Base-by-base conservation (phyloP, 2,888 invertebrate genomes). In the Drosophila heteroneura region DNA sequence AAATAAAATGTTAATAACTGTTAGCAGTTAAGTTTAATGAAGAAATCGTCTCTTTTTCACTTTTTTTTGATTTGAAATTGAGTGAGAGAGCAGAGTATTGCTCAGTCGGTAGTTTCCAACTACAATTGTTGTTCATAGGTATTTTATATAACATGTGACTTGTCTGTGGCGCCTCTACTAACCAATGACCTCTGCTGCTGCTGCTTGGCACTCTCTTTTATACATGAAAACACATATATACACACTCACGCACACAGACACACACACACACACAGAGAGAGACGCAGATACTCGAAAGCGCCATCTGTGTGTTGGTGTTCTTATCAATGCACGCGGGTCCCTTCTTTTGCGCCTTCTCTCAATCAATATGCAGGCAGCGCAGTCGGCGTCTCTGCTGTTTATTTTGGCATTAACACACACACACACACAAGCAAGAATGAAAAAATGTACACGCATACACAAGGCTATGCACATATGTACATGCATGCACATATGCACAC, bases 181-280 rank as follows among this genome's bases (percentile, higher is more conserved):
- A 74, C 66, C 78, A 77, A 63, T 77, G 78, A 74, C 74, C 77
- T 74, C 74, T 78, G 74, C 64, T 61, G 26, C 47, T 26, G 47
- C 26, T 47, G 47, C 47, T 47, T 57, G 47, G 49, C 53, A 53
- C 53, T 52, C 52, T 41, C 69, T 19, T 19, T 28, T 19, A 37
- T 41, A 28, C 3, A 51, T 41, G 12, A 54, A 53, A 47, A 47
- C 26, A 44, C 56, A 53, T 59, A 57, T 49, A 39, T 12, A 52
- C 10, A 22, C 12, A 14, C 12, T 49, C 12, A 32, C 12, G 28
- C 32, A 37, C 6, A 39, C n/a, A 41, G 37, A 68, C 32, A 39
- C n/a, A 41, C 44, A 68, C 32, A 26, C 26, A 59, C 6, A 54
- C 16, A 35, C 0, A 14, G 5, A 35, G 35, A 30, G 6, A 51